phyloP scores from a whole-genome alignment of 2,888 invertebrate species.

The Macrosiphum euphorbiae region DNA sequence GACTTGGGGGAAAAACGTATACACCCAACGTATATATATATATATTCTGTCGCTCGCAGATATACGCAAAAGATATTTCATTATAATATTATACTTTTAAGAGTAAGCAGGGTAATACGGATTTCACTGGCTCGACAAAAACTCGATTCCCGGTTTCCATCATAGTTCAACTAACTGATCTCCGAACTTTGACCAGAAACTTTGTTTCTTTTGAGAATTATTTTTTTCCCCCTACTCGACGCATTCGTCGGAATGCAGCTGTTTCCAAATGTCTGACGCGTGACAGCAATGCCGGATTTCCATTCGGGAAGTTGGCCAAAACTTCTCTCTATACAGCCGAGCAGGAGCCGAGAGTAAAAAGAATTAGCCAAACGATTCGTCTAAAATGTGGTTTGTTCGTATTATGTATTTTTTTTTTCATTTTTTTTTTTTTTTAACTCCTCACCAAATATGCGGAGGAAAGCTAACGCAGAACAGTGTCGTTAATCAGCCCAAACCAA shows the following conservation, averaged over 20 bases:
- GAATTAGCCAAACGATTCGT: conserved; percentile 59
- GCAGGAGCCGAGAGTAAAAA: conserved; percentile 7
- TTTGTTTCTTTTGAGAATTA: conserved; percentile 53
- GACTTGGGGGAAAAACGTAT: background rate
- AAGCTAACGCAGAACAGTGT: conserved; percentile 56
- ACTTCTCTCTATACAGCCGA: background rate
- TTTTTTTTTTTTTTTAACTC: background rate
- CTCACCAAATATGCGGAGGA: conserved; percentile 20
- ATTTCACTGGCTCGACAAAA: conserved; percentile 21
- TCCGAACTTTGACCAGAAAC: conserved; percentile 57
- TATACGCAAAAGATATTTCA: conserved; percentile 46
- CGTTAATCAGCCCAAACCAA: conserved; percentile 60
- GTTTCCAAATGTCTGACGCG: conserved; percentile 59
- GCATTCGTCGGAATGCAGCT: conserved; percentile 54
- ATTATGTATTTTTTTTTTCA: background rate
- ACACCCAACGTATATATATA: background rate
- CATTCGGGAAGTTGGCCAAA: conserved; percentile 60
- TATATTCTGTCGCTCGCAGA: background rate
- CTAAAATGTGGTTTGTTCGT: conserved; percentile 31
- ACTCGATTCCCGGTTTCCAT: conserved; percentile 23
- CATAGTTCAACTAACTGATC: conserved; percentile 32
- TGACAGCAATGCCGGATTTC: conserved; percentile 60
- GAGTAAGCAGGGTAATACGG: conserved; percentile 11
- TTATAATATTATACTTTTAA: conserved; percentile 44
- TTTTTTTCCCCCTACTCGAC: conserved; percentile 9